A percentile compares a stretch with the other conserved stretches of the same genome.
phyloP scores from a whole-genome alignment of 2,888 invertebrate genomes.

The Pomacea canaliculata region DNA sequence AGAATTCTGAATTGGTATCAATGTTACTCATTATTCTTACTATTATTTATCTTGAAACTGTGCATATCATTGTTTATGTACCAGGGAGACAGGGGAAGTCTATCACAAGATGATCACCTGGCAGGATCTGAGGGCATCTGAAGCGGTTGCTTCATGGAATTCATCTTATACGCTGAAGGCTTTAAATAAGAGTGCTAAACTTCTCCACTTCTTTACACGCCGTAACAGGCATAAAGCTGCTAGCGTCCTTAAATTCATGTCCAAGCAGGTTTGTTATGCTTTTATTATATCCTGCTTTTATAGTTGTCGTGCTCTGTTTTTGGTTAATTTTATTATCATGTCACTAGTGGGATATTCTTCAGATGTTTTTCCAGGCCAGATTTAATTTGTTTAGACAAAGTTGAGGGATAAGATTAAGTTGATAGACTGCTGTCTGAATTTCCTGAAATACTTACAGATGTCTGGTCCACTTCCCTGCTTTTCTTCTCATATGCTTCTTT shows the following conservation, averaged over 20 bases:
- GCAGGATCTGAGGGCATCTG: slow-evolving; percentile 86
- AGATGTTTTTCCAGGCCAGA: too few species aligned
- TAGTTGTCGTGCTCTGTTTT: slow-evolving; percentile 83
- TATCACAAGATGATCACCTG: slow-evolving; percentile 91
- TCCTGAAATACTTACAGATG: too few species aligned
- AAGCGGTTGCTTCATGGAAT: slow-evolving; percentile 83
- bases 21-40: too few species aligned
- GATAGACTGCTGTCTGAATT: too few species aligned
- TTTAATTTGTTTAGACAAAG: too few species aligned
- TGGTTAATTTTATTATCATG: slow-evolving; percentile 76
- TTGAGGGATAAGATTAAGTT: too few species aligned
- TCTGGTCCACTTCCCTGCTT: too few species aligned
- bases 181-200: slow-evolving; percentile 77
- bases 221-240: slow-evolving; percentile 86
- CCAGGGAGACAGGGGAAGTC: slow-evolving; percentile 77
- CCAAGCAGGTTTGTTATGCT: slow-evolving; percentile 79
- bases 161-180: slow-evolving; percentile 79
- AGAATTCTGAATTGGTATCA: not conserved
- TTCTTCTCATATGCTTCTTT: too few species aligned
- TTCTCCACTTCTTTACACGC: slow-evolving; percentile 82
- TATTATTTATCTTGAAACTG: too few species aligned
- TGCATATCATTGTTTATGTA: slow-evolving; percentile 1
- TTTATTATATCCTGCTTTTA: slow-evolving; percentile 74
- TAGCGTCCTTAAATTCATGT: slow-evolving; percentile 86
- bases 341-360: too few species aligned